Conservation (phyloP, 2,888 invertebrate genomes). For the Gastrophysa polygoni region DNA sequence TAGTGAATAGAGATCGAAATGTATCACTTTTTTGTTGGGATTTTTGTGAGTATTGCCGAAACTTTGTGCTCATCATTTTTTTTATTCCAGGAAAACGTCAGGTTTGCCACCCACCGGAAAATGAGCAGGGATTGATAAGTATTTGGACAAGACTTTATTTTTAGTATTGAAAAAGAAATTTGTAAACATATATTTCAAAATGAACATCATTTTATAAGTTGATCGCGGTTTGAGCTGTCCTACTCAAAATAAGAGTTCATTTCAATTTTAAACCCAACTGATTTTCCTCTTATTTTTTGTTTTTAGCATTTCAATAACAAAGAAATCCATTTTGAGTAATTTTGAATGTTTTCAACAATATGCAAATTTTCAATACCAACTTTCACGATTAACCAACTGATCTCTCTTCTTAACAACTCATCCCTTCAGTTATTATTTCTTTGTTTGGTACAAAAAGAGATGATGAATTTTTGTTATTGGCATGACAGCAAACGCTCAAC, state of each 20-base stretch:
- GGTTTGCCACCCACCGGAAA: constrained; percentile 52
- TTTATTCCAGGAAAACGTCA: constrained; percentile 46
- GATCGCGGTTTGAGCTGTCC: constrained; percentile 42
- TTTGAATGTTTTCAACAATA: no score
- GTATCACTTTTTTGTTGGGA: no score
- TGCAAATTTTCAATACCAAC: no score
- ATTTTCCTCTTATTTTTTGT: background rate
- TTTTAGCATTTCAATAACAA: constrained; percentile 1
- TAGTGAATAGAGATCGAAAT: no score
- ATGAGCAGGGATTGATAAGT: constrained; percentile 28
- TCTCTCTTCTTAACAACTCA: no score
- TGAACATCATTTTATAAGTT: constrained; percentile 31
- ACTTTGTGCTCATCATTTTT: background rate
- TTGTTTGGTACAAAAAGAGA: no score
- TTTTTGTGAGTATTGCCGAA: no score
- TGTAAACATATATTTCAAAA: constrained; percentile 21
- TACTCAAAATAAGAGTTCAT: constrained; percentile 43
- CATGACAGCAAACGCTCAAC: constrained; percentile 28
- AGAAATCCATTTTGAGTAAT: background rate
- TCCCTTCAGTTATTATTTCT: no score
- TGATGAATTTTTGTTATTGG: background rate
- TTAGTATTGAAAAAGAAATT: constrained; percentile 16
- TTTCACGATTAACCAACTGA: no score
- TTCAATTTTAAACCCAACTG: constrained; percentile 19
- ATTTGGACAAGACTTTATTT: constrained; percentile 22